phyloP scores from a whole-genome alignment of 1,140 invertebrate species.

The Agraylea sexmaculata region DNA sequence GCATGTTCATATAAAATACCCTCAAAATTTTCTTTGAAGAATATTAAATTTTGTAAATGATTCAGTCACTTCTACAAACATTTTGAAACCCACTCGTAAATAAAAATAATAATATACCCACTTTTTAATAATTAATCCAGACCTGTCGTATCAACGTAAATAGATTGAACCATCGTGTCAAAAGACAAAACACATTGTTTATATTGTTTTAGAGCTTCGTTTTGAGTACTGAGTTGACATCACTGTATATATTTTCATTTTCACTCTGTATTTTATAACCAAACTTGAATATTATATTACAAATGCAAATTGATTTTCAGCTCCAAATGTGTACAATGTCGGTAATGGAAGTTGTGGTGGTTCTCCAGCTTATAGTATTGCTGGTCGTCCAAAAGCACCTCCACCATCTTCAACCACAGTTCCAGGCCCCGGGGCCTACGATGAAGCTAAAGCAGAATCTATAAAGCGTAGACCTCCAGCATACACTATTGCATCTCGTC shows the following conservation, averaged over 20 bases:
- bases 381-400: constrained; percentile 27
- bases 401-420: constrained; percentile 28
- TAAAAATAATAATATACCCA: neutral
- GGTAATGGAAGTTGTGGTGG: constrained; percentile 23
- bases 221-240: neutral
- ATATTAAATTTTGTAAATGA: neutral
- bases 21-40: too few species aligned
- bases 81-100: constrained; percentile 1
- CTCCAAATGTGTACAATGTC: constrained; percentile 81
- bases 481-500: constrained; percentile 36
- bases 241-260: neutral
- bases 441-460: constrained; percentile 28
- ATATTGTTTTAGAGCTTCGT: neutral
- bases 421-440: constrained; percentile 37
- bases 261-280: neutral
- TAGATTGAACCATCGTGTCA: neutral
- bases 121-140: neutral
- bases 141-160: neutral
- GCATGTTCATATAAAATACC: too few species aligned
- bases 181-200: neutral
- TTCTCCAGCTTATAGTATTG: constrained; percentile 35
- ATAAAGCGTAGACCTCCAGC: constrained; percentile 32
- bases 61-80: neutral
- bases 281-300: constrained; percentile 2
- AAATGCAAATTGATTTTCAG: constrained; percentile 34